Evolutionary conservation across 2,888 invertebrate genomes (phyloP).

Genomic region (Macaria liturata): DNA sequence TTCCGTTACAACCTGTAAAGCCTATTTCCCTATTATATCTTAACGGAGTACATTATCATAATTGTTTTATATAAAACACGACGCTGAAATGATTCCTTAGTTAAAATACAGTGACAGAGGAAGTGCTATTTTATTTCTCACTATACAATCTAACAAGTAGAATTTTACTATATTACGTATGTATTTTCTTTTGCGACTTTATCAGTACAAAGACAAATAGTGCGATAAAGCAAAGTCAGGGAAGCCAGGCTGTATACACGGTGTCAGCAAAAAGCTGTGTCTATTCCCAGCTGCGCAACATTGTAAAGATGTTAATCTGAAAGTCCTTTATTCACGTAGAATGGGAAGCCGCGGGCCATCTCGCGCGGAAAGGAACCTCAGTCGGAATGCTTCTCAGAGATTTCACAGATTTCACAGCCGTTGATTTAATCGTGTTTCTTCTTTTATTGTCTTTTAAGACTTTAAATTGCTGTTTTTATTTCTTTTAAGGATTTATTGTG

Average conservation of each 20-base stretch:
- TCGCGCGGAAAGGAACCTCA: constrained; percentile 16
- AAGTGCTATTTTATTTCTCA: no score
- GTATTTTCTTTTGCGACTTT: no score
- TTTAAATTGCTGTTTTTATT: constrained; percentile 22
- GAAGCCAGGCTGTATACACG: constrained; percentile 16
- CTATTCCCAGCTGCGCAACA: constrained; percentile 25
- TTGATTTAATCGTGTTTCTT: constrained; percentile 18
- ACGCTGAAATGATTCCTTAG: no score
- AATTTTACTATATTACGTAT: no score
- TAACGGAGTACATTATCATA: no score
- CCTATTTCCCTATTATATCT: no score
- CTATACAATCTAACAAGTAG: no score
- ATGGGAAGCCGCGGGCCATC: constrained; percentile 24
- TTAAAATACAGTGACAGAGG: no score
- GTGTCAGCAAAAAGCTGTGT: constrained; percentile 20
- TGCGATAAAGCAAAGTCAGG: neutral
- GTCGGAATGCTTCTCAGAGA: constrained; percentile 17
- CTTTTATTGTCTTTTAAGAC: constrained; percentile 18
- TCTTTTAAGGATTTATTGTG: constrained; percentile 6
- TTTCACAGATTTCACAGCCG: constrained; percentile 18
- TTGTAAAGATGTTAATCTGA: constrained; percentile 33
- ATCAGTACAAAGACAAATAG: neutral
- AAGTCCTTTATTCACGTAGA: constrained; percentile 28
- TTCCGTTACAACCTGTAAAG: no score
- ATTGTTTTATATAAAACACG: no score